Evolutionary conservation across 2,113 vertebrate genomes (phyloP), one percentile per base, ranked within the genome.

Genomic region (Psilopsiagon aurifrons): DNA sequence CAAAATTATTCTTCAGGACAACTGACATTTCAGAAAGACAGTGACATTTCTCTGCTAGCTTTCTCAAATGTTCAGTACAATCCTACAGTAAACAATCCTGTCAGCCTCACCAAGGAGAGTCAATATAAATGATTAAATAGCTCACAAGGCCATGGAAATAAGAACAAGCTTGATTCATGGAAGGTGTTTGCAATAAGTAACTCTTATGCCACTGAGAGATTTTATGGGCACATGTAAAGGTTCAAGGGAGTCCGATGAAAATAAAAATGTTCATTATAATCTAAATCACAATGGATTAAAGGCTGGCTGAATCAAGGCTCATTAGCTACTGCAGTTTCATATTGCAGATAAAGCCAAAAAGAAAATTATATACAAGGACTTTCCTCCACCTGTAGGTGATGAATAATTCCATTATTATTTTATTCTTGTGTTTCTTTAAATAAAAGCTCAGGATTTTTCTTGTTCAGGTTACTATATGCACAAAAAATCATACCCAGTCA

Each of bases 1-100:
- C 28, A 97, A 90, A 74, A 95, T 69, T 49, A 74, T 77, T 95
- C 92, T 97, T 95, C 86, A 96, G 76, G 57, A 88, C 69, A 92
- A 93, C 46, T 84, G 76, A 60, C 47, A 95, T 95, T 95, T 96
- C 74, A 93, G 79, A 91, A 94, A 88, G 83, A 79, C n/a, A 82
- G 47, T 93, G 94, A 96, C 76, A 92, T 90, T 91, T 87, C 90
- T 29, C 24, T 88, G 37, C 68, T 83, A 80, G 83, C 79, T 78
- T 90, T 88, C 60, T 86, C 82, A 88, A 74, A 90, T 19, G n/a
- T 44, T 47, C 73, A 59, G 10, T 46, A 83, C 24, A 71, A 47
- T 74, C 79, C 68, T 57, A 88, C 13, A 81, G 68, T 78, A 93
- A 93, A 86, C 60, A 94, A 68, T 90, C 27, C 19, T 14, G 64